Evolutionary conservation across 2,888 invertebrate species (phyloP).

Genomic region (Saturnia japonica): DNA sequence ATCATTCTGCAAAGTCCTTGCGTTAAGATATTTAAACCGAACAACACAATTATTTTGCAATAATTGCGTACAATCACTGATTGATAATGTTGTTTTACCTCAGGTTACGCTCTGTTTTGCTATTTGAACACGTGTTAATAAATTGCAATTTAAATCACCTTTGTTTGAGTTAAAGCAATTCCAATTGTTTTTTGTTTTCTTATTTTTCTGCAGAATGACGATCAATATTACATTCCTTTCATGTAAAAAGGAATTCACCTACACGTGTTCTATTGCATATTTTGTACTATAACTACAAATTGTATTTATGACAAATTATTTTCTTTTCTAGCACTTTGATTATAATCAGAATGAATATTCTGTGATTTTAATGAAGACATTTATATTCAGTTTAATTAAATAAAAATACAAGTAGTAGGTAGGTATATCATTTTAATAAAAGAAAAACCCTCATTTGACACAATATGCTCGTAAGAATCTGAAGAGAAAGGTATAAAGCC

Average conservation of each 20-base stretch:
- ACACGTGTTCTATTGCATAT: not conserved
- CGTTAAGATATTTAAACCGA: conserved; percentile 24
- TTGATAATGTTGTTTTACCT: conserved; percentile 39
- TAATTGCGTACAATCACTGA: conserved; percentile 40
- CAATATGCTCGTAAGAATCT: too few relatives aligned
- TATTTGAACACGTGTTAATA: conserved; percentile 28
- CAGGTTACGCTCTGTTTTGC: conserved; percentile 13
- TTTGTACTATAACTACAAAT: not conserved
- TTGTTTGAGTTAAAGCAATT: not conserved
- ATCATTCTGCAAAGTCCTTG: conserved; percentile 20
- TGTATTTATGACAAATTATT: not conserved
- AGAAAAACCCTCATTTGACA: not conserved
- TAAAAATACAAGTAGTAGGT: not conserved
- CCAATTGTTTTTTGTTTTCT: not conserved
- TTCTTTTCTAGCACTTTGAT: not conserved
- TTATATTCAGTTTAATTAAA: not conserved
- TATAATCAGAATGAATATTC: not conserved
- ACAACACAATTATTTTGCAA: conserved; percentile 34
- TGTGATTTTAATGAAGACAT: not conserved
- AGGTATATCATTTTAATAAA: not conserved
- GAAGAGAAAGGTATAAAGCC: not conserved
- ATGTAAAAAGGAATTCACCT: not conserved
- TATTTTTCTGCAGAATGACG: not conserved
- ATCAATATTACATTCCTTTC: conserved; percentile 5
- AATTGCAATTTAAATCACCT: conserved; percentile 26